Base-by-base conservation (phyloP, 92 coral and sea anemone species). In the Diadumene lineata region DNA sequence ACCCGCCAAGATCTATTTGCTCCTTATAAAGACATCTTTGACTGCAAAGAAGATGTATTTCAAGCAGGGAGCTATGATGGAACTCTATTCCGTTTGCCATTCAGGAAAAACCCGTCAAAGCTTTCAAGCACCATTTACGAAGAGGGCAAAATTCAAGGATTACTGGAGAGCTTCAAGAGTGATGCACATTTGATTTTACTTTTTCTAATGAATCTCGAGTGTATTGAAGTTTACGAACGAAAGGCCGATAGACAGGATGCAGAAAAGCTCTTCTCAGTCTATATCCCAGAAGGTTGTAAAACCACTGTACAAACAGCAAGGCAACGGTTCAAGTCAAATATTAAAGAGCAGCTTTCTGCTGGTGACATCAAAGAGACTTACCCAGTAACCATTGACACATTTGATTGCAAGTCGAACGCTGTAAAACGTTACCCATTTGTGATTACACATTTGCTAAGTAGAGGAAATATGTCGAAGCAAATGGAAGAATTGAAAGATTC, bases 31-130 rank as follows among this genome's bases (percentile, higher is more conserved):
- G 86, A 85, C 7, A 58, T 83, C 34, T 84, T 86, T 77, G 67
- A 72, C 17, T 77, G 92, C 34, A 53, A 79, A 19, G 80, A 77
- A 2, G 79, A 82, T 17, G 31, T 67, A n/a, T 70, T 74, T 60
- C 24, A 68, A 19, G 9, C n/a, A 23, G 89, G 89, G 11, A 31
- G 48, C 25, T 91, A 88, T 58, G 60, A 80, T 7, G 90, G 86
- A 10, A 91, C 97, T 15, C 51, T 91, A 72, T 91, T 91, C 72
- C 93, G 97, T 60, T 91, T 91, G 22, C 97, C 97, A 0, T 64
- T 91, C n/a, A 77, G 98, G 31, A 73, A 50, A 43, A 57, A 76
- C 43, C 79, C 85, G 22, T 92, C 98, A 0, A 34, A 79, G 28
- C 50, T 92, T 21, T 88, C 97, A 0, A 76, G 68, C 16, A 88